These are phyloP conservation scores for Aleadryas rufinucha DNA, from an alignment of 2,113 vertebrate species.

Conservation along the genomic window DNA sequence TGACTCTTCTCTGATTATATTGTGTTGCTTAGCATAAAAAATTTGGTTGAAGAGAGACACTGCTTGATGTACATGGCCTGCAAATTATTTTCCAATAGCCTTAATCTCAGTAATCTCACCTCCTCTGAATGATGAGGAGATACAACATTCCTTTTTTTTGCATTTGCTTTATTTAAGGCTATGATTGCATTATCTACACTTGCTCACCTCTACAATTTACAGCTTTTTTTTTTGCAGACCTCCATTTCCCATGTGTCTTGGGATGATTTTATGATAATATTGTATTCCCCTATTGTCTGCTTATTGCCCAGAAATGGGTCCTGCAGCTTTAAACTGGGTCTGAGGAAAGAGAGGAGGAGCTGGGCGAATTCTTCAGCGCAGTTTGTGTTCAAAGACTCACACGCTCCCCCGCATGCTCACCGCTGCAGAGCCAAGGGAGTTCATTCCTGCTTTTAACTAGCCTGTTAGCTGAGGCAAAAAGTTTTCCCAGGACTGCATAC, in stretches of 20 bases:
- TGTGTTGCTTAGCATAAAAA: background rate
- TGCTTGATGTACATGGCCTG: background rate
- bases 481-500: background rate
- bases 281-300: background rate
- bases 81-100: background rate
- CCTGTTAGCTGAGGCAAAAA: background rate
- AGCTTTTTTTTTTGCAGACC: background rate
- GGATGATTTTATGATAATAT: background rate
- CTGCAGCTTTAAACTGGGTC: background rate
- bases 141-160: background rate
- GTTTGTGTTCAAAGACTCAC: background rate
- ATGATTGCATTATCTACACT: background rate
- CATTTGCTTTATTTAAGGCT: background rate
- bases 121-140: background rate
- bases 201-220: background rate
- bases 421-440: background rate
- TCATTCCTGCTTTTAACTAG: background rate
- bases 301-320: background rate
- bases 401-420: fast-evolving
- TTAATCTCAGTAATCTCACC: background rate
- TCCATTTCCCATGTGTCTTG: background rate
- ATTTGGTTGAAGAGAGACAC: background rate
- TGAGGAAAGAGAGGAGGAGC: background rate
- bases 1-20: background rate
- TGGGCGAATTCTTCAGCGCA: fast-evolving